Evolutionary conservation across 2,888 invertebrate species (phyloP).

Genomic region (Chironomus tentans): DNA sequence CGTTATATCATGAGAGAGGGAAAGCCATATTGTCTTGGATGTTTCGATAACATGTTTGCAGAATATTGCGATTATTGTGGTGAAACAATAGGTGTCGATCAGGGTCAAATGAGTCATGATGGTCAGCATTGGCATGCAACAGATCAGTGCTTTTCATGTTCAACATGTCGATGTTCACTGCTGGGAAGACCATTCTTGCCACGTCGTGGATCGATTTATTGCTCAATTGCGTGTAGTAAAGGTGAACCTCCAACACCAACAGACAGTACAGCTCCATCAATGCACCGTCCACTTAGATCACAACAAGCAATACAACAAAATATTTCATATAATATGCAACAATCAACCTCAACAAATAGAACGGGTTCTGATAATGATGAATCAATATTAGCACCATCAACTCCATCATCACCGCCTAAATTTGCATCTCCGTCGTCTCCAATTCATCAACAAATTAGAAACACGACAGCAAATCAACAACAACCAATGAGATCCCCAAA

Average conservation of each 20-base stretch:
- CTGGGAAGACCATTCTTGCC: constrained; percentile 88
- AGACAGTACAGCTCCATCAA: constrained; percentile 67
- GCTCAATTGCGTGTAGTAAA: constrained; percentile 90
- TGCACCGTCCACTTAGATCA: constrained; percentile 47
- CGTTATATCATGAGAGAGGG: constrained; percentile 95
- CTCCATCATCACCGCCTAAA: constrained; percentile 44
- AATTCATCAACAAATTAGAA: constrained; percentile 32
- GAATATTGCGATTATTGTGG: constrained; percentile 97
- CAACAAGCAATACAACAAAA: constrained; percentile 36
- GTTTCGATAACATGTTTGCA: constrained; percentile 93
- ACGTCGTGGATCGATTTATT: constrained; percentile 85
- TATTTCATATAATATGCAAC: constrained; percentile 5
- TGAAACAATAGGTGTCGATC: constrained; percentile 91
- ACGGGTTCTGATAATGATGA: constrained; percentile 45
- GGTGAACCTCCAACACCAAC: constrained; percentile 82
- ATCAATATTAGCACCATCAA: constrained; percentile 39
- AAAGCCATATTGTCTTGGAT: constrained; percentile 86
- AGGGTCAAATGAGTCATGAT: constrained; percentile 97
- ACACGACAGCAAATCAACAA: constrained; percentile 39
- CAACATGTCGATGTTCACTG: constrained; percentile 64
- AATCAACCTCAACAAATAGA: constrained; percentile 45
- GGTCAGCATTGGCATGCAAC: constrained; percentile 98
- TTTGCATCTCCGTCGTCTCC: constrained; percentile 36
- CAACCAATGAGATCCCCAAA: constrained; percentile 37
- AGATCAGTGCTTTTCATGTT: constrained; percentile 89